phyloP scores from a whole-genome alignment of 2,113 vertebrate species.

The Hirundichthys speculiger region DNA sequence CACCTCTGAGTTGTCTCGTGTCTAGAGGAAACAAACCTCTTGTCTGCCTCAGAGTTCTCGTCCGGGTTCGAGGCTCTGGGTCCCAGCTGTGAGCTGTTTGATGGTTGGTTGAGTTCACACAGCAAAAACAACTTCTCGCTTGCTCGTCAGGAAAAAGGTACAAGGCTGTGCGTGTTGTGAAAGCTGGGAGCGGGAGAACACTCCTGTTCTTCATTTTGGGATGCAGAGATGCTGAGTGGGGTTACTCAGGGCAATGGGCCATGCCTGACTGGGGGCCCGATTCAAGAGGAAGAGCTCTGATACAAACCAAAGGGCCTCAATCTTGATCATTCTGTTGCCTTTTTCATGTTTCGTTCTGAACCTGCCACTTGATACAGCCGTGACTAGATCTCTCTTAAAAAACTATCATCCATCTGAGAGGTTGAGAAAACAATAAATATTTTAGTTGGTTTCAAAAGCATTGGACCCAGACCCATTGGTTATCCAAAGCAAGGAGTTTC shows the following conservation, averaged over 20 bases:
- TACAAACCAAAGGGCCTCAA: constrained; percentile 71
- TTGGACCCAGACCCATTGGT: constrained; percentile 44
- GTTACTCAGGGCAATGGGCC: constrained; percentile 47
- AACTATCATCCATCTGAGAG: constrained; percentile 51
- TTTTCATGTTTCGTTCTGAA: constrained; percentile 53
- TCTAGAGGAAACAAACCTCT: constrained; percentile 28
- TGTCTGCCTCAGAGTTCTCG: constrained; percentile 34
- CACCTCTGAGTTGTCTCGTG: constrained; percentile 12
- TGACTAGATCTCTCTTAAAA: constrained; percentile 44
- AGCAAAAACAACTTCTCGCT: constrained; percentile 64
- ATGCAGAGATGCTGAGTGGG: constrained; percentile 56
- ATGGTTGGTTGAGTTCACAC: constrained; percentile 74
- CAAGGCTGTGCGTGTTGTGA: constrained; percentile 40
- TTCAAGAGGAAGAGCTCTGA: constrained; percentile 61
- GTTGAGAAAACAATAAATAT: constrained; percentile 39
- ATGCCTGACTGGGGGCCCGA: constrained; percentile 47
- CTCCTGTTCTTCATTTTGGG: constrained; percentile 36
- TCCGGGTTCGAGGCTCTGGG: constrained; percentile 52
- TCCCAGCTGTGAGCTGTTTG: constrained; percentile 73
- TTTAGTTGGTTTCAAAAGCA: constrained; percentile 18
- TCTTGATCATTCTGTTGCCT: constrained; percentile 53
- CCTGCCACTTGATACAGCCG: constrained; percentile 56
- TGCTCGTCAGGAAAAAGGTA: constrained; percentile 59
- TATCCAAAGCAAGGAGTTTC: neutral
- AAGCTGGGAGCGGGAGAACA: constrained; percentile 39